Percentiles rank a stretch among this genome's conserved stretches.
phyloP scores from a whole-genome alignment of 2,113 vertebrate genomes.

The Phrynosoma platyrhinos region DNA sequence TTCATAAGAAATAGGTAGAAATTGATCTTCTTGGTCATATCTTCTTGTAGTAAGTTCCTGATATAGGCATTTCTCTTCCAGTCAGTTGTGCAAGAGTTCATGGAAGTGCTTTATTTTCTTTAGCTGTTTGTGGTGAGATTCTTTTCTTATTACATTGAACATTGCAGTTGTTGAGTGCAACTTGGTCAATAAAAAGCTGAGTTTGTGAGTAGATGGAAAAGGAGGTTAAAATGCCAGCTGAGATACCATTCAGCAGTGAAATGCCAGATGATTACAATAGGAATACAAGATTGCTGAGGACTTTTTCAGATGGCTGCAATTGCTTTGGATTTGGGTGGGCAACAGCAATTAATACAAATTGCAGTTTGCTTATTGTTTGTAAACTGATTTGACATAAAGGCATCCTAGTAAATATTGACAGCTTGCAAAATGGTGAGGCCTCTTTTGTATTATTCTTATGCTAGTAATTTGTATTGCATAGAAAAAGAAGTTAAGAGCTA shows the following conservation, averaged over 20 bases:
- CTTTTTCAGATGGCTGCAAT: not conserved
- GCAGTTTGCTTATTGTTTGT: too few relatives aligned
- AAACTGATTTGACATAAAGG: fast-evolving
- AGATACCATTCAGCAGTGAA: not conserved
- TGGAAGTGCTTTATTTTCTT: not conserved
- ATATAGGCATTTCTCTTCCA: constrained; percentile 36
- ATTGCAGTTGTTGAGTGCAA: fast-evolving
- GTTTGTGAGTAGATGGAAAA: not conserved
- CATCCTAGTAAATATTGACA: not conserved
- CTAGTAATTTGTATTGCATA: not conserved
- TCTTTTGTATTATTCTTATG: not conserved
- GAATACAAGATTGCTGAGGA: not conserved
- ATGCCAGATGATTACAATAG: not conserved
- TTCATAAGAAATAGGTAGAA: constrained; percentile 34
- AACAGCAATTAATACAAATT: fast-evolving
- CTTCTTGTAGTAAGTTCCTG: constrained; percentile 25
- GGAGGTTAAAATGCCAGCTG: not conserved
- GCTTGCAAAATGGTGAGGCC: not conserved
- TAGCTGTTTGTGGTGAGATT: not conserved
- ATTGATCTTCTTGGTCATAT: constrained; percentile 21
- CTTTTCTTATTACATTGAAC: not conserved
- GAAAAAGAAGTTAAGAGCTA: not conserved
- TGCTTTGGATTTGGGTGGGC: not conserved
- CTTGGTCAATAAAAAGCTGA: constrained; percentile 10
- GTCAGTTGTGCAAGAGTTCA: constrained; percentile 43